phyloP scores from a whole-genome alignment of 2,888 invertebrate species.

The Hypselothyrea guttata region DNA sequence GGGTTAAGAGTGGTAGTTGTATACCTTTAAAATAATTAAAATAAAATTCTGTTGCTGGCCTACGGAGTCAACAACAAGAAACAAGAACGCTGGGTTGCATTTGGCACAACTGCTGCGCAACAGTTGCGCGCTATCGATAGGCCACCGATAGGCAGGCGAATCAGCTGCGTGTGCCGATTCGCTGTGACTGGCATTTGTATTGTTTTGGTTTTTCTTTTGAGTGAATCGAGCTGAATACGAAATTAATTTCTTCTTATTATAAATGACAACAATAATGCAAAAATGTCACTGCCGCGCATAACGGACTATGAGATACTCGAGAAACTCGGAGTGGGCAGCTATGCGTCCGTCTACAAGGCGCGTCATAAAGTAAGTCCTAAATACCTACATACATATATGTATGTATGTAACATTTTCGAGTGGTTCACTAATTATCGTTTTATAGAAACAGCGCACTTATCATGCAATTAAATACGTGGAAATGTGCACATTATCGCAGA shows the following conservation, averaged over 20 bases:
- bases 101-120: conserved; percentile 34
- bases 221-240: neutral
- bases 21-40: conserved; percentile 40
- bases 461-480: conserved; percentile 93
- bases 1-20: neutral
- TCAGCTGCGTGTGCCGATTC: conserved; percentile 25
- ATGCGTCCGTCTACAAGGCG: conserved; percentile 93
- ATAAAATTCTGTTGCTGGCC: conserved; percentile 36
- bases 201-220: conserved; percentile 38
- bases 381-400: too few relatives aligned
- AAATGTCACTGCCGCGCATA: conserved; percentile 81
- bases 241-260: neutral
- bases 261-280: conserved; percentile 16
- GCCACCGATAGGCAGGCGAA: conserved; percentile 4
- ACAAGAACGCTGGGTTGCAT: conserved; percentile 30
- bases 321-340: conserved; percentile 91
- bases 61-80: conserved; percentile 55
- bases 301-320: conserved; percentile 88
- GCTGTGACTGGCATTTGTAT: conserved; percentile 23
- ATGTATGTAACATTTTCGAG: neutral
- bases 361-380: conserved; percentile 75
- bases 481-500: conserved; percentile 87
- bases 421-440: neutral
- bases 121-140: conserved; percentile 3
- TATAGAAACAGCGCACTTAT: conserved; percentile 85